Base-by-base conservation (phyloP, 2,797 vertebrate genomes). In the Mormyrops boulengeri region DNA sequence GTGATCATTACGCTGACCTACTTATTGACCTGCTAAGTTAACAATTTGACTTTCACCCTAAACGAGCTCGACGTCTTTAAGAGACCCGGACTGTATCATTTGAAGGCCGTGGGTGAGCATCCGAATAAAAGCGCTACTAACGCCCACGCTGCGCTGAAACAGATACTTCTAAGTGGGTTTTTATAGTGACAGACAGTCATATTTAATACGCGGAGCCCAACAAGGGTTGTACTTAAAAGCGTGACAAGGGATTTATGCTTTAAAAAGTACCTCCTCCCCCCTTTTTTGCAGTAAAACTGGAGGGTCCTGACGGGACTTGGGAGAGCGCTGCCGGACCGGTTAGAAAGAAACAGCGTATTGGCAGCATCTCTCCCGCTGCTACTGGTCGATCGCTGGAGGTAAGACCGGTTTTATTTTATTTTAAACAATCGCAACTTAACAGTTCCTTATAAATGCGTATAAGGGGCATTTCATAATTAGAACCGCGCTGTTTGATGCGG, bases 41-140 rank as follows among this genome's bases (percentile, higher is more conserved):
- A 86, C 50, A n/a, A 50, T 53, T 53, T 55, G 77, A 85, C 88
- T 85, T 85, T 60, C 50, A 57, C 8, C 47, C 41, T 30, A 85
- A 89, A 62, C 17, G 53, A 85, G 82, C 53, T 85, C 53, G 55
- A 6, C 9, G 34, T 62, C 88, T 89, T 89, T 89, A 89, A 89
- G 80, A 85, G 80, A 85, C 26, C 26, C 82, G 88, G 77, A 44
- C 55, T 57, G 9, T 60, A 62, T 62, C 88, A 89, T 89, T 30
- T 66, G 22, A 49, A 3, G 53, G 34, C 88, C n/a, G 88, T 17
- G 80, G 77, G 88, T 55, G 53, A 85, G 34, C 49, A 3, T n/a
- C 17, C 9, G 73, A 1, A 2, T 19, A 7, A 44, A 44, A 44
- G 38, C 73, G 14, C 38, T 44, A 7, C 17, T 44, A 17, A 44